Evolutionary conservation across 2,888 invertebrate species (phyloP), one percentile per base, ranked within the genome.

Genomic region (Hypomecis atomaria): DNA sequence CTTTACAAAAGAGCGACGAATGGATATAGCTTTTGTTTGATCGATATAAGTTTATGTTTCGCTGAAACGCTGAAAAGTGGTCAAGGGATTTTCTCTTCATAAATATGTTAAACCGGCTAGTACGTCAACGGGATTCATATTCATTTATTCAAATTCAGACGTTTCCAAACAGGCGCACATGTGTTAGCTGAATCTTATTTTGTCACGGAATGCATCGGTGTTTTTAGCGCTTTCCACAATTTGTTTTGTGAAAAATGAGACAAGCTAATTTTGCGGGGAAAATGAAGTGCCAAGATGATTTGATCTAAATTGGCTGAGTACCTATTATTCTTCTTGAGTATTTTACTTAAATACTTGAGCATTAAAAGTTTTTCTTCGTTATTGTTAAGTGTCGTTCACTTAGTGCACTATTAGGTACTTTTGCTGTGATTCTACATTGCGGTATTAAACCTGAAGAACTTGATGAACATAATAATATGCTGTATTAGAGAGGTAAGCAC

Each of bases 81-180:
- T 47, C 56, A 56, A 56, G 38, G 56, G 56, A 56, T 56, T 56
- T 45, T 56, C 38, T 47, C 47, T 47, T 56, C 56, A 61, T 54
- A 60, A 60, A 60, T 60, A 40, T 56, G 57, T 38, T 56, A 56
- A 54, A 58, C 43, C 38, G 36, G 34, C 10, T 43, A 40, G 50
- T 57, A 50, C 60, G 47, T 60, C 64, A 59, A 59, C 56, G 13
- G 11, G 36, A 56, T 66, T 57, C 23, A 47, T 59, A 66, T 62
- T 62, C 62, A 62, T 62, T 49, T 66, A 66, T 66, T 66, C 56
- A 62, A 62, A 66, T 55, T 62, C 49, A 52, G 47, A 56, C 48
- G 55, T 57, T 56, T 62, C 62, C 56, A 59, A 59, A 43, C 50
- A 47, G 37, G 59, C 50, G 54, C 62, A 62, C 48, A 62, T 56